phyloP scores from a whole-genome alignment of 1,140 invertebrate genomes.

The Lordiphosa mommai region DNA sequence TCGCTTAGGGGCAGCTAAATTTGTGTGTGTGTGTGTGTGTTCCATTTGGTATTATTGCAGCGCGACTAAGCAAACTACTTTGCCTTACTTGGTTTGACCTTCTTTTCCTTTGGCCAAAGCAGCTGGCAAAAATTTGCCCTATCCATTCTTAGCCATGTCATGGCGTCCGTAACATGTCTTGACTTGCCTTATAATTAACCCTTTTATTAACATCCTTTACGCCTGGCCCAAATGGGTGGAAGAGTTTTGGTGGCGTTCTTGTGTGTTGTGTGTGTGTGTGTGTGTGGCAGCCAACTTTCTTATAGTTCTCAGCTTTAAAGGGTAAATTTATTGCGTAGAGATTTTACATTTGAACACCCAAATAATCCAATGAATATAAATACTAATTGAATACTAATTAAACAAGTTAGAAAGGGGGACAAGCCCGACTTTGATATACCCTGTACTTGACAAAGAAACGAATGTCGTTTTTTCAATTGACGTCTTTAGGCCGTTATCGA shows the following conservation, averaged over 20 bases:
- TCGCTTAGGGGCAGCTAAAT: slow-evolving; percentile 51
- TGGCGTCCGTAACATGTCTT: slow-evolving; percentile 16
- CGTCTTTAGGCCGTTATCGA: no score
- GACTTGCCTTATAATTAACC: slow-evolving; percentile 56
- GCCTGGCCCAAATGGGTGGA: background rate
- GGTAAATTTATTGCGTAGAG: no score
- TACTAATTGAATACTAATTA: no score
- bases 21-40: slow-evolving; percentile 8
- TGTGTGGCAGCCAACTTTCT: no score
- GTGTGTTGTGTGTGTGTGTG: no score
- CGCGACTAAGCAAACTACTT: slow-evolving; percentile 56
- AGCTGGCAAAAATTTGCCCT: slow-evolving; percentile 8
- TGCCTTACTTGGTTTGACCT: slow-evolving; percentile 14
- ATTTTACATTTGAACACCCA: no score
- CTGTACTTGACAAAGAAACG: no score
- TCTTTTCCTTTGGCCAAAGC: slow-evolving; percentile 11
- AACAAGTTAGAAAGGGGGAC: no score
- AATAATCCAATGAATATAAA: no score
- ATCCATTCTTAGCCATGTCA: background rate
- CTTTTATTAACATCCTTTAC: slow-evolving; percentile 49
- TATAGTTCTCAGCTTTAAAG: no score
- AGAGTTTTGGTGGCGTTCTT: background rate
- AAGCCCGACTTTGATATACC: no score
- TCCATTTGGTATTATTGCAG: slow-evolving; percentile 49
- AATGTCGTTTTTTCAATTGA: no score